Evolutionary conservation across 2,113 vertebrate genomes (phyloP), one percentile per base, ranked within the genome.

Genomic region (Amazona guildingii): DNA sequence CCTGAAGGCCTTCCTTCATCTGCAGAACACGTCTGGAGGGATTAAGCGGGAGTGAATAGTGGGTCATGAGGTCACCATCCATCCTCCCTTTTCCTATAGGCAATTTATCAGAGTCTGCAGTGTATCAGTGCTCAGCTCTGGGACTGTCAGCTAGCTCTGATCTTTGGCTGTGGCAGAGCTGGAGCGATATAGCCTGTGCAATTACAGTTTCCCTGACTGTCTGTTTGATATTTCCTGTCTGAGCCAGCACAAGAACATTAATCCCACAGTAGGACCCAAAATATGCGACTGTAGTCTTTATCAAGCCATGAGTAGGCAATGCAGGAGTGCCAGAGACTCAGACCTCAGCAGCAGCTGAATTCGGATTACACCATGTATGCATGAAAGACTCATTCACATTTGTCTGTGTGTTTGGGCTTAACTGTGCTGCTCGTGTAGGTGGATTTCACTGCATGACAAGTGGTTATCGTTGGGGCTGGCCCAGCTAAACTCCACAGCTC

Each of bases 21-120:
- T 78, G 52, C 86, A 44, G 3, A 44, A 37, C 31, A 37, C 1
- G 52, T 55, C 90, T 86, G 79, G 70, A 37, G 76, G 94, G 89
- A 43, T 85, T 48, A 17, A 19, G 10, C 6, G 0, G 73, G 68
- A 28, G 83, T 18, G 64, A 88, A 87, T 33, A 35, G 37, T 52
- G 25, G 70, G 83, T 64, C 59, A 27, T 25, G 43, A 64, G 83
- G 63, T 81, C 79, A 72, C 89, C 84, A 81, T 73, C 86, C 67
- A 83, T 83, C 86, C 94, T 82, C 54, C 62, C 70, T 35, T 25
- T 27, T 33, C 77, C 85, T 57, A 8, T 19, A 41, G 76, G 69
- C 54, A 37, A 91, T 93, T 85, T 55, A 52, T 33, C 61, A 27
- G 92, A 72, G 62, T 25, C 92, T 74, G 91, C 86, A 74, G 88